Evolutionary conservation across 2,797 vertebrate genomes (phyloP).

Genomic region (Pseudotriccus pelzelni): DNA sequence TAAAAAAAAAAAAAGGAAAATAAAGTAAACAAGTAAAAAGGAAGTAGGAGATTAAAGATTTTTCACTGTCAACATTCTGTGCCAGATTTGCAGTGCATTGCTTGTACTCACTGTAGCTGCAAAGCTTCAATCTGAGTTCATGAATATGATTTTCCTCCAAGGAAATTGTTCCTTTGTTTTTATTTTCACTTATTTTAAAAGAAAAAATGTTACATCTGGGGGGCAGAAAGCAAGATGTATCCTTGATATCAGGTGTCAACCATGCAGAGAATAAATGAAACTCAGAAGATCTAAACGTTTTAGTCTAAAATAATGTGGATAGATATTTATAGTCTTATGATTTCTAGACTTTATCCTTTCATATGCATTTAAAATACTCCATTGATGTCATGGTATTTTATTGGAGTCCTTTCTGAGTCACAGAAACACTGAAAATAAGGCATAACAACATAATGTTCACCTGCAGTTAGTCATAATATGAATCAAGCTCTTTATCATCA

Average conservation of each 20-base stretch:
- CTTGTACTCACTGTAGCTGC: background rate
- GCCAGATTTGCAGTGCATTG: background rate
- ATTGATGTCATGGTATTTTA: slow-evolving; percentile 1
- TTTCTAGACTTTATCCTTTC: background rate
- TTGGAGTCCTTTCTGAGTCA: slow-evolving; percentile 5
- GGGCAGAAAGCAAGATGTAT: background rate
- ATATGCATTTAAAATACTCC: background rate
- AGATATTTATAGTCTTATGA: background rate
- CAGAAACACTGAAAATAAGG: background rate
- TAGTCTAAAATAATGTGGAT: background rate
- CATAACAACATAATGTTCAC: background rate
- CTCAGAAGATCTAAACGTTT: background rate
- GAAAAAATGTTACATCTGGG: background rate
- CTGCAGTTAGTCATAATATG: slow-evolving; percentile 9
- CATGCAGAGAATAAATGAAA: background rate
- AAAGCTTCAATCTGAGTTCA: background rate
- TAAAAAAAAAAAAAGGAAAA: background rate
- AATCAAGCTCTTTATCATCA: background rate
- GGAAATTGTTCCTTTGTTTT: background rate
- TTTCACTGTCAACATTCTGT: background rate
- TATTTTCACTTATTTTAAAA: background rate
- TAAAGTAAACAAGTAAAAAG: background rate
- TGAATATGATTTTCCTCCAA: background rate
- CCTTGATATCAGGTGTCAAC: background rate
- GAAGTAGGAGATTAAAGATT: background rate